A percentile compares a stretch with the other conserved stretches of the same genome.
Evolutionary conservation across 2,888 invertebrate genomes (phyloP).

Genomic region (Meiosimyza decipiens): DNA sequence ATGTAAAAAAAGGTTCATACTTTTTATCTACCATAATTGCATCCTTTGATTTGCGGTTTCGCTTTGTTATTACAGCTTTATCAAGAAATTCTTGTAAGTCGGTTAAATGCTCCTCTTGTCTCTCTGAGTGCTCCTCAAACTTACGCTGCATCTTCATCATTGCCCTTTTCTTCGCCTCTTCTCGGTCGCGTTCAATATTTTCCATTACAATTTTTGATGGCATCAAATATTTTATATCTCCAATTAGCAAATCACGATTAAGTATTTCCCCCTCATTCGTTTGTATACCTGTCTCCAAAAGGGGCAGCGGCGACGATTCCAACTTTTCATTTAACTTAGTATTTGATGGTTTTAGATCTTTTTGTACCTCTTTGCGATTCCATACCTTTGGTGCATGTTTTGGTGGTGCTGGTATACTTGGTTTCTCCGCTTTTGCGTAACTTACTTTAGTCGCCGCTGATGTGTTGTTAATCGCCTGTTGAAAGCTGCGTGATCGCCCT

Average conservation of each 20-base stretch:
- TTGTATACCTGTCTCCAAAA: conserved; percentile 50
- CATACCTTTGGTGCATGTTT: not conserved
- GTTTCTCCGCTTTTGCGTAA: not conserved
- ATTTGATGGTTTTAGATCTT: conserved; percentile 10
- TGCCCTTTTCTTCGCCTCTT: conserved; percentile 44
- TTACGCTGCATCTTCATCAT: conserved; percentile 47
- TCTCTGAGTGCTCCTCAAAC: conserved; percentile 52
- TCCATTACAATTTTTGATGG: conserved; percentile 51
- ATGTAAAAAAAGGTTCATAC: not conserved
- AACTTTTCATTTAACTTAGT: conserved; percentile 21
- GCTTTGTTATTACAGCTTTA: conserved; percentile 52
- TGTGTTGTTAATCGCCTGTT: not conserved
- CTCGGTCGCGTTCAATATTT: conserved; percentile 50
- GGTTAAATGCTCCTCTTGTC: conserved; percentile 57
- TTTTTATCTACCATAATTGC: conserved; percentile 15
- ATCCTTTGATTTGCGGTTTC: conserved; percentile 39
- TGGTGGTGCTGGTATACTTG: not conserved
- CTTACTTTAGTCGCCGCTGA: not conserved
- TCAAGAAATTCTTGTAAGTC: conserved; percentile 58
- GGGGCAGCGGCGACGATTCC: not conserved
- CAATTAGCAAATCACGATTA: conserved; percentile 52
- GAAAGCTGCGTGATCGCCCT: conserved; percentile 28
- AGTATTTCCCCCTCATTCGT: conserved; percentile 58
- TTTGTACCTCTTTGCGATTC: conserved; percentile 29
- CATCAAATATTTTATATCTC: conserved; percentile 50